phyloP scores from a whole-genome alignment of 2,113 vertebrate genomes.

The Apodemus speciosus region DNA sequence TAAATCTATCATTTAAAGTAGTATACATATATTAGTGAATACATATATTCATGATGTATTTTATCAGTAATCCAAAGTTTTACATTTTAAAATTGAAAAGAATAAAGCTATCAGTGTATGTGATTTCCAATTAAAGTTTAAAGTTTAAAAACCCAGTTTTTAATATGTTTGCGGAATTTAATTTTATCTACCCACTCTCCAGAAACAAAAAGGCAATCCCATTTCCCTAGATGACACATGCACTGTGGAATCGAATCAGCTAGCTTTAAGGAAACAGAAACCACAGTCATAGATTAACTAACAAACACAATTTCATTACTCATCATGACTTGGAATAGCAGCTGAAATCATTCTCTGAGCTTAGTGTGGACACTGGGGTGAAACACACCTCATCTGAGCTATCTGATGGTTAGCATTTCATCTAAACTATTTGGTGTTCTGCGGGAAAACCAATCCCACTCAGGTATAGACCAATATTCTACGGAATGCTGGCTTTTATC shows the following conservation, averaged over 20 bases:
- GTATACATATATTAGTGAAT: neutral
- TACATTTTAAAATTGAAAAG: constrained; percentile 27
- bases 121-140: constrained; percentile 29
- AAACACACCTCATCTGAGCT: neutral
- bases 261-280: constrained; percentile 45
- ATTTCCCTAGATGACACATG: constrained; percentile 23
- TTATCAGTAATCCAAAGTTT: neutral
- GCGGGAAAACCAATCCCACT: constrained; percentile 60
- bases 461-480: constrained; percentile 51
- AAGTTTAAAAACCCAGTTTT: neutral
- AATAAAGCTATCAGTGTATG: neutral
- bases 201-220: constrained; percentile 26
- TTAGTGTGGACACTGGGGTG: neutral
- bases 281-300: constrained; percentile 40
- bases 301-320: constrained; percentile 61
- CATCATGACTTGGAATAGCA: constrained; percentile 19
- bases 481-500: constrained; percentile 58
- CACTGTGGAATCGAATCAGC: constrained; percentile 53
- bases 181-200: neutral
- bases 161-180: neutral
- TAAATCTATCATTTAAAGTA: neutral
- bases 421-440: constrained; percentile 27
- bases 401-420: constrained; percentile 58
- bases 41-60: neutral
- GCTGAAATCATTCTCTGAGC: constrained; percentile 47